Percentiles rank a stretch among this genome's conserved stretches.
phyloP scores from a whole-genome alignment of 2,113 vertebrate genomes.

The Myrmecobius fasciatus region DNA sequence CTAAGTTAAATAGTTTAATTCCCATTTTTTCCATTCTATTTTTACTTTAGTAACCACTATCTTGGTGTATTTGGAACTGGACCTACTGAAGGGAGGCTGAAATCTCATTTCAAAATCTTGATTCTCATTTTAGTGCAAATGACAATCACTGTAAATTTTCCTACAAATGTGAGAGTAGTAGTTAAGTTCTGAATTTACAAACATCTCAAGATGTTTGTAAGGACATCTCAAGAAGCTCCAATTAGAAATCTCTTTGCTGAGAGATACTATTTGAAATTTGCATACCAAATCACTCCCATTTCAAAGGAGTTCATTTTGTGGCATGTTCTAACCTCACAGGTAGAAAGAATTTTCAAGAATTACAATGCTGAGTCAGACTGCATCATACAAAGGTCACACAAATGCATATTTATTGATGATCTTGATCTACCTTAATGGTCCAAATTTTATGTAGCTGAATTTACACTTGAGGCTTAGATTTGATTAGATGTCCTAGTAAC shows the following conservation, averaged over 20 bases:
- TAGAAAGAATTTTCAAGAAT: slow-evolving; percentile 15
- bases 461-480: slow-evolving; percentile 46
- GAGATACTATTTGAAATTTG: slow-evolving; percentile 2
- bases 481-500: slow-evolving; percentile 51
- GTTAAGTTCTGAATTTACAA: neutral
- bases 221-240: neutral
- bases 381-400: neutral
- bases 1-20: neutral
- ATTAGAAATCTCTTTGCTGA: slow-evolving; percentile 34
- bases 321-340: slow-evolving; percentile 3
- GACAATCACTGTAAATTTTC: slow-evolving; percentile 1
- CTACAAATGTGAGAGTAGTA: neutral
- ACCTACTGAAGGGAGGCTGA: neutral
- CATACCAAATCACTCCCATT: neutral
- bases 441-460: slow-evolving; percentile 35
- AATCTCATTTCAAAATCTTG: neutral
- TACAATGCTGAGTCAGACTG: neutral
- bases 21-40: slow-evolving; percentile 4
- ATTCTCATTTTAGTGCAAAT: neutral
- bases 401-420: slow-evolving; percentile 8
- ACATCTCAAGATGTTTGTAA: neutral
- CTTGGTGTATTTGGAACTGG: neutral
- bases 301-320: neutral
- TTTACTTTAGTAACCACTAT: neutral
- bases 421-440: slow-evolving; percentile 26